Evolutionary conservation across 2,113 vertebrate genomes (phyloP).

Genomic region (Crypturellus undulatus): DNA sequence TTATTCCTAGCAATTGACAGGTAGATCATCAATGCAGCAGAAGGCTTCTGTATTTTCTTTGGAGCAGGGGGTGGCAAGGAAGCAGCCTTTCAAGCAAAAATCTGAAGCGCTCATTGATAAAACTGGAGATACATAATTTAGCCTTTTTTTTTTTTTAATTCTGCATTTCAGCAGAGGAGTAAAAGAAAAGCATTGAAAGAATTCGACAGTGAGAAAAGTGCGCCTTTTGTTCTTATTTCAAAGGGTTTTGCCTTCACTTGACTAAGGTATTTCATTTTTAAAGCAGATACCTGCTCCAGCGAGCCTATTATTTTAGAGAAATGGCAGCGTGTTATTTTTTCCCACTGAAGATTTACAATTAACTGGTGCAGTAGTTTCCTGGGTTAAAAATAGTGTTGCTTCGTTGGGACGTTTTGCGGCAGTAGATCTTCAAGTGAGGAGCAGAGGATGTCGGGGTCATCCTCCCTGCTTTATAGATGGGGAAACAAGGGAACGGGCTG

Average conservation of each 20-base stretch:
- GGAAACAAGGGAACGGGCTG: neutral
- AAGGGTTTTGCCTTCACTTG: slow-evolving; percentile 17
- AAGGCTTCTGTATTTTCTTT: neutral
- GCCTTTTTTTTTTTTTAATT: neutral
- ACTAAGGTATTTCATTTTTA: slow-evolving; percentile 42
- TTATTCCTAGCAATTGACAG: neutral
- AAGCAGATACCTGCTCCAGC: neutral
- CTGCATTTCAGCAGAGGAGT: neutral
- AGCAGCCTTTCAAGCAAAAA: slow-evolving; percentile 22
- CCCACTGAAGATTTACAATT: neutral
- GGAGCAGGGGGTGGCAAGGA: neutral
- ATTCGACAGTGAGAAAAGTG: neutral
- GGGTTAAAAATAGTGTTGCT: neutral
- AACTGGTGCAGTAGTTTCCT: neutral
- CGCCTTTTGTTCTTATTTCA: slow-evolving; percentile 24
- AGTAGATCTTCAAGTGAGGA: neutral
- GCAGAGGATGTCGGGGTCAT: neutral
- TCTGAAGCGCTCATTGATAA: neutral
- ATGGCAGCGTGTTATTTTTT: neutral
- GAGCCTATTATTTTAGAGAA: slow-evolving; percentile 28
- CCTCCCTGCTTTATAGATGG: neutral
- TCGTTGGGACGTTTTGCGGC: neutral
- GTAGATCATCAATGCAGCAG: slow-evolving; percentile 12
- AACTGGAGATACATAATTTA: neutral
- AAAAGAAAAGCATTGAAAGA: neutral